Conservation (phyloP, 2,888 invertebrate genomes). For the Meloe dianella region DNA sequence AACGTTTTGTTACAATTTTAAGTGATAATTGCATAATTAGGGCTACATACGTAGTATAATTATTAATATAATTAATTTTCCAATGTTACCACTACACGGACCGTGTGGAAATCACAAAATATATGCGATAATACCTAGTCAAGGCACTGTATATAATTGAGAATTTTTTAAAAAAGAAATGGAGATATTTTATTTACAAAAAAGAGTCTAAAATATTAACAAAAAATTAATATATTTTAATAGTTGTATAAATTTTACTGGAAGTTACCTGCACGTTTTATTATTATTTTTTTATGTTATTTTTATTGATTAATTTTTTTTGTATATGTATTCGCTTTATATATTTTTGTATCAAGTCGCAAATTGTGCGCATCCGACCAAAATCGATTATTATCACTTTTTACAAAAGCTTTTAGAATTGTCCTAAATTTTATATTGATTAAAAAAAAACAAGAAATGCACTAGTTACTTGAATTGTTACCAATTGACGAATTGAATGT, state of each 20-base stretch:
- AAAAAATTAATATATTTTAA: slow-evolving; percentile 50
- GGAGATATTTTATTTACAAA: slow-evolving; percentile 51
- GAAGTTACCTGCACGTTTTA: slow-evolving; percentile 28
- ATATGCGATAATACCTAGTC: slow-evolving; percentile 58
- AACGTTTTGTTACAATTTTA: slow-evolving; percentile 39
- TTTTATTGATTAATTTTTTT: too few relatives aligned
- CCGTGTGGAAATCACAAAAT: slow-evolving; percentile 43
- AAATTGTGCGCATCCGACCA: slow-evolving; percentile 22
- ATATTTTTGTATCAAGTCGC: slow-evolving; percentile 26
- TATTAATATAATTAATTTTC: slow-evolving; percentile 40
- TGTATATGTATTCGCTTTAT: slow-evolving; percentile 28
- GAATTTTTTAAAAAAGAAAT: slow-evolving; percentile 33
- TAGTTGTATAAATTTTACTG: slow-evolving; percentile 45
- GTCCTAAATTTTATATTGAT: background rate
- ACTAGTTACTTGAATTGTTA: slow-evolving; percentile 25
- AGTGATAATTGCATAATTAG: slow-evolving; percentile 37
- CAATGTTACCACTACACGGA: slow-evolving; percentile 56
- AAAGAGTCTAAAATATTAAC: slow-evolving; percentile 36
- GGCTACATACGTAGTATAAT: slow-evolving; percentile 23
- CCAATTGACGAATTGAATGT: slow-evolving; percentile 29
- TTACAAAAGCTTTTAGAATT: slow-evolving; percentile 5
- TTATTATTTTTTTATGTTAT: slow-evolving; percentile 22
- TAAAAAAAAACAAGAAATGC: background rate
- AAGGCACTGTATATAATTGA: slow-evolving; percentile 55
- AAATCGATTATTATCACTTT: slow-evolving; percentile 21